These are phyloP conservation scores for Myrmecobius fasciatus DNA, from an alignment of 2,113 vertebrate genomes.

Conservation along the genomic window DNA sequence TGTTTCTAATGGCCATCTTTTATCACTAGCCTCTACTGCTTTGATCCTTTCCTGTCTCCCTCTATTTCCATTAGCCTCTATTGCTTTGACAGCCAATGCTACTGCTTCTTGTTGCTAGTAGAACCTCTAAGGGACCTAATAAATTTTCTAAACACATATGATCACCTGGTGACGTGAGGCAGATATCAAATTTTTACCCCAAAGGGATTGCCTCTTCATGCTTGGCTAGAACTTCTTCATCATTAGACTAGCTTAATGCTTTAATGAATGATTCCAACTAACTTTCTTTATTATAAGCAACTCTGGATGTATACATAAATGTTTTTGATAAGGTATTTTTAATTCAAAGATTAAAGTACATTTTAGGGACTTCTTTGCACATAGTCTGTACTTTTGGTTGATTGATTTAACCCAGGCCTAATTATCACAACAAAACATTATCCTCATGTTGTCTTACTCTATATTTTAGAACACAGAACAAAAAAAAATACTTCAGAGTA, in stretches of 20 bases:
- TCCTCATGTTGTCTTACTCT: not conserved
- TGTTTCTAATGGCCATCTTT: too few relatives aligned
- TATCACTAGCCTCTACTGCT: too few relatives aligned
- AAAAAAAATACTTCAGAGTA: not conserved
- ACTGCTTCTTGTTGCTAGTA: not conserved
- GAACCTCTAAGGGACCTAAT: not conserved
- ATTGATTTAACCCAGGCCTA: not conserved
- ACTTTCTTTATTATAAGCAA: not conserved
- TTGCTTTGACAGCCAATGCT: not conserved
- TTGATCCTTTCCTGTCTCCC: not conserved
- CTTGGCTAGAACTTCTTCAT: not conserved
- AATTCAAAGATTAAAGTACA: not conserved
- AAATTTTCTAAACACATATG: not conserved
- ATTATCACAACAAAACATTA: slow-evolving; percentile 25
- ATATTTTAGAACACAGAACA: slow-evolving; percentile 26
- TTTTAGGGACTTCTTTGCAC: not conserved
- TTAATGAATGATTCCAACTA: not conserved
- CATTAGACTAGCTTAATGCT: not conserved
- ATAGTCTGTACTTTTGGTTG: too few relatives aligned
- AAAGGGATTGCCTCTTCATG: too few relatives aligned
- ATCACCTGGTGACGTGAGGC: not conserved
- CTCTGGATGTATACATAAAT: not conserved
- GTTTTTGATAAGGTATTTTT: not conserved
- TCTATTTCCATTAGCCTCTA: not conserved
- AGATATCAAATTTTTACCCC: not conserved